phyloP scores from a whole-genome alignment of 2,888 invertebrate genomes.

The Drosophila austrosaltans region DNA sequence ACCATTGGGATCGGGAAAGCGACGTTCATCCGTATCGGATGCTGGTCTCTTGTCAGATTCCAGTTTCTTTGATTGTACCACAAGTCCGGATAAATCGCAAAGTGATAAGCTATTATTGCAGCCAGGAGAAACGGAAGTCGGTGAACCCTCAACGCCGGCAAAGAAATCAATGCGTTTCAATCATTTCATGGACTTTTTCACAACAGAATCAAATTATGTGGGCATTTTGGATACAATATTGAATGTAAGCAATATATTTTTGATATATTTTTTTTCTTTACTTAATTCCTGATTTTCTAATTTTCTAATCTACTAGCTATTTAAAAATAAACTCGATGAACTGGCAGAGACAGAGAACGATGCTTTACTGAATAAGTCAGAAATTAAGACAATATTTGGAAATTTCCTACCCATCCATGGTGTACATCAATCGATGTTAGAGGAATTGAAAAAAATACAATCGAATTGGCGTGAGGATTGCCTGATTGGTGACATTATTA shows the following conservation, averaged over 20 bases:
- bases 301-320: conserved; percentile 87
- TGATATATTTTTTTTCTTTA: background rate
- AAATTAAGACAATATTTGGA: conserved; percentile 97
- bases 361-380: conserved; percentile 93
- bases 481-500: conserved; percentile 93
- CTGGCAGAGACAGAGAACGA: conserved; percentile 89
- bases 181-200: conserved; percentile 91
- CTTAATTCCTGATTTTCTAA: background rate
- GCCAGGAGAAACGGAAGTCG: conserved; percentile 76
- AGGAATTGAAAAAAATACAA: conserved; percentile 84
- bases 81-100: conserved; percentile 89
- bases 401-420: conserved; percentile 97
- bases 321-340: conserved; percentile 96
- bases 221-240: conserved; percentile 96
- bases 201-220: conserved; percentile 99
- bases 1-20: conserved; percentile 85
- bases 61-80: conserved; percentile 94
- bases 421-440: conserved; percentile 91
- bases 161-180: conserved; percentile 84
- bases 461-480: conserved; percentile 94
- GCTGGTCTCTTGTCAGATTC: conserved; percentile 92
- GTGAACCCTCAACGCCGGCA: conserved; percentile 75
- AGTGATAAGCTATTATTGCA: conserved; percentile 77
- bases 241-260: conserved; percentile 86
- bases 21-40: conserved; percentile 94